Percentiles rank a stretch among this genome's conserved stretches.
These are phyloP conservation scores for Oligia strigilis DNA, from an alignment of 2,888 invertebrate genomes.

Conservation along the genomic window DNA sequence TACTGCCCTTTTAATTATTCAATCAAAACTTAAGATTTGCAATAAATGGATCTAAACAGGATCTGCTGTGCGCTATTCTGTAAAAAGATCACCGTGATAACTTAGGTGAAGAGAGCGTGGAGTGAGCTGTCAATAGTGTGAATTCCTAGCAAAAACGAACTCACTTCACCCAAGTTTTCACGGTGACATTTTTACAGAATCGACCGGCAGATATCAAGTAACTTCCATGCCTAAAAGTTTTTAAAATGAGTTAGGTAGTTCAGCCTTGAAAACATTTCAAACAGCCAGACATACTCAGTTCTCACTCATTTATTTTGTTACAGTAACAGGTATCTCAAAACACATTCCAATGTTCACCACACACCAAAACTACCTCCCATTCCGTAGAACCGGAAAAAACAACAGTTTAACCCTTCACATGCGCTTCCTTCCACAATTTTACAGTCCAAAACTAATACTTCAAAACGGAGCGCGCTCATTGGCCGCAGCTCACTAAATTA, in stretches of 20 bases:
- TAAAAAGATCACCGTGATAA: no score
- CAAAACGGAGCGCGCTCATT: conserved; percentile 47
- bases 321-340: background rate
- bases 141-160: no score
- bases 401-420: conserved; percentile 23
- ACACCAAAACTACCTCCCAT: conserved; percentile 1
- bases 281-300: background rate
- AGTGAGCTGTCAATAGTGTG: no score
- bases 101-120: no score
- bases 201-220: background rate
- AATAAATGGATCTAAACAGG: background rate
- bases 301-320: background rate
- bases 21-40: background rate
- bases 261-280: background rate
- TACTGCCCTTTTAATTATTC: background rate
- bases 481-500: conserved; percentile 57
- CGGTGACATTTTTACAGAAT: no score
- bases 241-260: background rate
- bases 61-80: background rate
- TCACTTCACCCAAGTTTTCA: no score
- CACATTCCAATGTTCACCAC: conserved; percentile 10
- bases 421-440: conserved; percentile 43
- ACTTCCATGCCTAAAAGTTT: background rate
- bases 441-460: conserved; percentile 54
- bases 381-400: conserved; percentile 20